phyloP scores from a whole-genome alignment of 1,140 invertebrate species.

The Chionoecetes opilio region DNA sequence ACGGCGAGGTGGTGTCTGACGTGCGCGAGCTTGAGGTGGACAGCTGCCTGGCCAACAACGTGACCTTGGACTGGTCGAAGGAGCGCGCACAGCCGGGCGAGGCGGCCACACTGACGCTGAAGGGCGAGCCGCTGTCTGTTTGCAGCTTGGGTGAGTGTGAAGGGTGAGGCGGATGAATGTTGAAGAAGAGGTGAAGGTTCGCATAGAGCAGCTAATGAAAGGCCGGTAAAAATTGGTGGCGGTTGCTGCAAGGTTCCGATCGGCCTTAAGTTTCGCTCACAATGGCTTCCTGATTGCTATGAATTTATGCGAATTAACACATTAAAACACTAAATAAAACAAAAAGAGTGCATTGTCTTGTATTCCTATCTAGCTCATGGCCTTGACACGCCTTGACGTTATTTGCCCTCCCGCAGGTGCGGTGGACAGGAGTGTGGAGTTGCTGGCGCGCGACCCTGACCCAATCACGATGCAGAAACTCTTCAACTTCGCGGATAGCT shows the following conservation, averaged over 20 bases:
- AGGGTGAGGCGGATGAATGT: too few species aligned
- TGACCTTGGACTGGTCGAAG: neutral
- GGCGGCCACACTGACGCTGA: slow-evolving; percentile 81
- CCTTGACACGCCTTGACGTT: too few species aligned
- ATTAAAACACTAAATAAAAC: too few species aligned
- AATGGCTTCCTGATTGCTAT: too few species aligned
- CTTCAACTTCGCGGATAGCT: slow-evolving; percentile 31
- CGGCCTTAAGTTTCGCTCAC: too few species aligned
- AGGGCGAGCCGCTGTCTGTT: slow-evolving; percentile 82
- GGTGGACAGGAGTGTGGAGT: slow-evolving; percentile 84
- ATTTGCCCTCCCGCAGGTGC: slow-evolving; percentile 80
- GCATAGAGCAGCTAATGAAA: too few species aligned
- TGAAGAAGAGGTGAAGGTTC: too few species aligned
- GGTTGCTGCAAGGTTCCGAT: too few species aligned
- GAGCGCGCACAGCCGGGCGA: slow-evolving; percentile 82
- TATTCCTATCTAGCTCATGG: too few species aligned
- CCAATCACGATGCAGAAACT: slow-evolving; percentile 82
- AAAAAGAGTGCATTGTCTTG: too few species aligned
- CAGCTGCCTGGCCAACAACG: neutral
- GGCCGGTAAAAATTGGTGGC: too few species aligned
- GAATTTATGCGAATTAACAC: too few species aligned
- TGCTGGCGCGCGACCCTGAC: slow-evolving; percentile 82
- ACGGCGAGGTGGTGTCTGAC: slow-evolving; percentile 40
- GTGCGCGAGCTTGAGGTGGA: neutral
- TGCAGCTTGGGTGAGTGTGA: slow-evolving; percentile 82